Conservation (phyloP, 2,888 invertebrate genomes). For the Diloba caeruleocephala region DNA sequence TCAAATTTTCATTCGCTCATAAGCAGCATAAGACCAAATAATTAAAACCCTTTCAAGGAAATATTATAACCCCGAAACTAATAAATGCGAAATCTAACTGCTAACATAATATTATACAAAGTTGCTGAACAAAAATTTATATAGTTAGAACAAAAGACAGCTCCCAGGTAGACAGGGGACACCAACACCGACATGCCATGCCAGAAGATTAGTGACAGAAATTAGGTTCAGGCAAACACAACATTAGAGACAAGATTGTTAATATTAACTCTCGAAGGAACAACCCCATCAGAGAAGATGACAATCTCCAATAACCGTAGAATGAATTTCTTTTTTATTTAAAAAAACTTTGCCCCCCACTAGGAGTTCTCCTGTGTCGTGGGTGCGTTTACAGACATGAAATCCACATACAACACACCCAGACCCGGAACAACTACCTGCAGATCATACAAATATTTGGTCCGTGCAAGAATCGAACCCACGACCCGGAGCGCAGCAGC, state of each 20-base stretch:
- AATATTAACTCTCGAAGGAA: too few relatives aligned
- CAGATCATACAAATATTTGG: too few relatives aligned
- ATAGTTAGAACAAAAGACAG: slow-evolving; percentile 18
- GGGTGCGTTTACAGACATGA: too few relatives aligned
- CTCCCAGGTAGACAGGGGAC: slow-evolving; percentile 33
- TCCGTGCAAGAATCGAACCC: too few relatives aligned
- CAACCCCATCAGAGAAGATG: too few relatives aligned
- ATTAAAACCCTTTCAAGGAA: neutral
- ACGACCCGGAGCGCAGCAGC: too few relatives aligned
- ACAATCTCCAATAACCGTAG: too few relatives aligned
- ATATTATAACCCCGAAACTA: neutral
- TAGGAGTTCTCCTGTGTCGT: too few relatives aligned
- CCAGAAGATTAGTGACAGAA: slow-evolving; percentile 37
- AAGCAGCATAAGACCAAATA: slow-evolving; percentile 16
- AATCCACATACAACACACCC: too few relatives aligned
- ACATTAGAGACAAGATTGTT: slow-evolving; percentile 9
- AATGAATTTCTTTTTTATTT: too few relatives aligned
- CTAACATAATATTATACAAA: slow-evolving; percentile 4
- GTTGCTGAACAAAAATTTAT: slow-evolving; percentile 9
- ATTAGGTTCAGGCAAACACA: slow-evolving; percentile 38
- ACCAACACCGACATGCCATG: slow-evolving; percentile 72
- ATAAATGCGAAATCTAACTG: neutral
- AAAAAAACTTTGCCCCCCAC: too few relatives aligned
- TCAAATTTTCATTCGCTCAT: slow-evolving; percentile 1
- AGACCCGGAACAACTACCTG: too few relatives aligned